Base-by-base conservation (phyloP, 2,888 invertebrate genomes). In the Aspidiotus rigidus region DNA sequence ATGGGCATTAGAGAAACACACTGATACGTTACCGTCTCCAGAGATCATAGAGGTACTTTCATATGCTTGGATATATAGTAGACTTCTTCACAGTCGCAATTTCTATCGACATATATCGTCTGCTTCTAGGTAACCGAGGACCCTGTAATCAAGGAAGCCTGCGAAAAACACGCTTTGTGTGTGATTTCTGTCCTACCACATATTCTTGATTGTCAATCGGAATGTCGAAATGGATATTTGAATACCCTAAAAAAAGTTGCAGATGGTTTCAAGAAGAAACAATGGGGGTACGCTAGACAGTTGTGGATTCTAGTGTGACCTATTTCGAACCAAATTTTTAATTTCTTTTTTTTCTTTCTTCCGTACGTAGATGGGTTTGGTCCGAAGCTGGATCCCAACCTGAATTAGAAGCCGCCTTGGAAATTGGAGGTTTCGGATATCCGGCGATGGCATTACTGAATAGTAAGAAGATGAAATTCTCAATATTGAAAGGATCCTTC, bases 391-490 rank as follows among this genome's bases (percentile, higher is more conserved):
- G 87, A 10, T 83, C 88, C 1, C 97, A 99, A 78, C 78, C 82
- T 0, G 84, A 86, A 0, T 78, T 99, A 16, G 99, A 99, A 78
- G 86, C 87, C 72, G 85, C 93, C 0, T 79, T 99, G 49, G 98
- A 94, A 77, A 89, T 99, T 73, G 99, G 99, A 72, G 99, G 86
- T 7, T 99, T 99, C 79, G 99, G 99, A 10, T 99, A 99, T 79
- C 99, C 99, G 1, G 97, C 98, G 1, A 88, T 99, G 88, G 96
- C 95, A 7, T 95, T 94, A 16, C 88, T 98, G 70, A 99, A 96
- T 80, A 85, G 89, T 13, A 92, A 96, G 79, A 99, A 99, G 80
- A 90, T 94, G 86, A 97, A 97, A 79, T 99, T 90, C 81, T 91
- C 97, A 0, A 83, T 93, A 8, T 83, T 99, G 1, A 83, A 91